phyloP scores from a whole-genome alignment of 2,113 vertebrate genomes.

The Heterotilapia buettikoferi region DNA sequence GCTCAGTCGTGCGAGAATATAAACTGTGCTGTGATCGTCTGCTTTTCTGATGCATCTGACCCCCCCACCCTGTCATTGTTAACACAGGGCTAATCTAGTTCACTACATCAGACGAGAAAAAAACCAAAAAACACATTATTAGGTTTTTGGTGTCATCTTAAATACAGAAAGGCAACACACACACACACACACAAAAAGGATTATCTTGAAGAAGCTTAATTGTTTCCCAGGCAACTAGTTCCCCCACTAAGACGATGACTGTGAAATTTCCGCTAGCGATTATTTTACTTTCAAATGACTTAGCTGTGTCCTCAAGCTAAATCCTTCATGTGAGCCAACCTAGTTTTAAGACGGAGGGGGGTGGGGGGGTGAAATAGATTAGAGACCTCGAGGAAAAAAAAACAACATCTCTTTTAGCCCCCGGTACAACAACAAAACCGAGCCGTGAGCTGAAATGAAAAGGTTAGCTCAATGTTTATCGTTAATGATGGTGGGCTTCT shows the following conservation, averaged over 20 bases:
- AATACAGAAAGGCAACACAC: not conserved
- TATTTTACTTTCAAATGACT: constrained; percentile 70
- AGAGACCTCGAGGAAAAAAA: constrained; percentile 51
- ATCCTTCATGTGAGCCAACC: constrained; percentile 49
- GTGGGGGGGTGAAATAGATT: constrained; percentile 39
- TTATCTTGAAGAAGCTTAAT: constrained; percentile 62
- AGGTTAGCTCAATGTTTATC: constrained; percentile 55
- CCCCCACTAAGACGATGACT: constrained; percentile 50
- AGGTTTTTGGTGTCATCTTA: constrained; percentile 22
- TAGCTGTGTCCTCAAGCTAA: constrained; percentile 57
- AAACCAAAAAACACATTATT: not conserved
- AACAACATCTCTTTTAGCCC: constrained; percentile 49
- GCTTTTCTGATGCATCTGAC: not conserved
- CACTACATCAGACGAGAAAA: not conserved
- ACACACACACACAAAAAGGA: constrained; percentile 13
- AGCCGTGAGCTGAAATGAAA: constrained; percentile 48
- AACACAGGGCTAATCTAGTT: constrained; percentile 28
- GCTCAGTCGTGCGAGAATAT: not conserved
- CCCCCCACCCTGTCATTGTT: not conserved
- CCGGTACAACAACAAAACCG: constrained; percentile 40
- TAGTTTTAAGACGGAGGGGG: not conserved
- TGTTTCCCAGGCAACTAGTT: constrained; percentile 64
- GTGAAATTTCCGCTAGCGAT: constrained; percentile 60
- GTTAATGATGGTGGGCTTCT: constrained; percentile 36
- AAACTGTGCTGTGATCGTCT: not conserved